These are phyloP conservation scores for Haliclona indistincta DNA, from an alignment of 37 sponge, comb jelly and placozoan genomes.

Conservation along the genomic window DNA sequence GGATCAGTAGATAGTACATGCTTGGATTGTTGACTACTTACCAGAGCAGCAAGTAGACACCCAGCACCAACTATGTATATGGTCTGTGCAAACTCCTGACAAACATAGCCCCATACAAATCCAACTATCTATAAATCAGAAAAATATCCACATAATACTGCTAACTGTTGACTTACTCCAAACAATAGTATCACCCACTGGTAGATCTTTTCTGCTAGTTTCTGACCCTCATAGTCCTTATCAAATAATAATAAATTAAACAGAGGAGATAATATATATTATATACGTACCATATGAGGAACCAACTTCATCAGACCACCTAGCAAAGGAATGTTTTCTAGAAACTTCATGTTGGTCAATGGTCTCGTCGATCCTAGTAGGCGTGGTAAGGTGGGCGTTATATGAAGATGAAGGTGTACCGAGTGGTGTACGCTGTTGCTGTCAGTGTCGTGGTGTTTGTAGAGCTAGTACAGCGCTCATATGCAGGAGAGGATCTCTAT, in stretches of 20 bases:
- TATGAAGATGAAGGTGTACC: background rate
- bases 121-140: slow-evolving; percentile 80
- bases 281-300: slow-evolving; percentile 67
- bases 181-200: slow-evolving; percentile 83
- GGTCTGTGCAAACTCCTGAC: slow-evolving; percentile 90
- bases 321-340: slow-evolving; percentile 23
- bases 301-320: slow-evolving; percentile 14
- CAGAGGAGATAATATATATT: background rate
- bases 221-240: slow-evolving; percentile 98
- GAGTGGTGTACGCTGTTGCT: background rate
- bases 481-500: slow-evolving; percentile 59
- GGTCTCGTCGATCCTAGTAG: too few species aligned
- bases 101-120: slow-evolving; percentile 93
- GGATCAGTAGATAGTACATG: background rate
- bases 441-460: too few species aligned
- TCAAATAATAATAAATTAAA: slow-evolving; percentile 9
- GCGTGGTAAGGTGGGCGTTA: too few species aligned
- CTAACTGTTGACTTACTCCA: slow-evolving; percentile 56
- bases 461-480: too few species aligned
- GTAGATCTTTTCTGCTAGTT: slow-evolving; percentile 82
- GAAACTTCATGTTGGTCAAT: slow-evolving; percentile 26
- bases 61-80: slow-evolving; percentile 86
- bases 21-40: slow-evolving; percentile 23
- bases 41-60: slow-evolving; percentile 74
- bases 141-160: background rate